Conservation (phyloP, 1,140 invertebrate genomes). For the Chelonus insularis region DNA sequence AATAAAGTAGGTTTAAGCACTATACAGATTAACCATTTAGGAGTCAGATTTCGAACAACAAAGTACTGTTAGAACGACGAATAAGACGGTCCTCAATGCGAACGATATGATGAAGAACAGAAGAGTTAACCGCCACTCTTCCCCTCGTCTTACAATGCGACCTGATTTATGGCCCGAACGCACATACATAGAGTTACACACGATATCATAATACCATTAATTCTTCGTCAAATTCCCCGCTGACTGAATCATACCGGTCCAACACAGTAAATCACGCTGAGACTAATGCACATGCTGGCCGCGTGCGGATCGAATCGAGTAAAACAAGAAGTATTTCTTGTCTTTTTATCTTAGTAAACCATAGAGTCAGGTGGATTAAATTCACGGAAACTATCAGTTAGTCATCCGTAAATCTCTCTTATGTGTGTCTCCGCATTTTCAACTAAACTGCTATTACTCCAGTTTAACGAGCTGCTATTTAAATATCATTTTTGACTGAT, state of each 20-base stretch:
- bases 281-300: conserved; percentile 54
- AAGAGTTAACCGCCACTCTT: conserved; percentile 43
- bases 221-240: conserved; percentile 62
- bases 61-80: not conserved
- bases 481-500: too few species aligned
- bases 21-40: conserved; percentile 4
- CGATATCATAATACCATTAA: conserved; percentile 63
- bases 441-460: not conserved
- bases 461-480: too few species aligned
- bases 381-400: conserved; percentile 23
- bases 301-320: conserved; percentile 4
- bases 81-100: not conserved
- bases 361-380: conserved; percentile 53
- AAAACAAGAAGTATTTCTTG: conserved; percentile 9
- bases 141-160: conserved; percentile 53
- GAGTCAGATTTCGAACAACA: not conserved
- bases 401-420: not conserved
- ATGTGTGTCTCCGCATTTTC: not conserved
- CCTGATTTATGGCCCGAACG: conserved; percentile 57
- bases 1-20: not conserved
- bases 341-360: conserved; percentile 48
- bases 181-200: conserved; percentile 61
- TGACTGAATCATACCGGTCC: conserved; percentile 59
- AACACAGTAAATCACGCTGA: conserved; percentile 58
- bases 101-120: conserved; percentile 20